Evolutionary conservation across 2,797 vertebrate species (phyloP).

Genomic region (Glyptemys insculpta): DNA sequence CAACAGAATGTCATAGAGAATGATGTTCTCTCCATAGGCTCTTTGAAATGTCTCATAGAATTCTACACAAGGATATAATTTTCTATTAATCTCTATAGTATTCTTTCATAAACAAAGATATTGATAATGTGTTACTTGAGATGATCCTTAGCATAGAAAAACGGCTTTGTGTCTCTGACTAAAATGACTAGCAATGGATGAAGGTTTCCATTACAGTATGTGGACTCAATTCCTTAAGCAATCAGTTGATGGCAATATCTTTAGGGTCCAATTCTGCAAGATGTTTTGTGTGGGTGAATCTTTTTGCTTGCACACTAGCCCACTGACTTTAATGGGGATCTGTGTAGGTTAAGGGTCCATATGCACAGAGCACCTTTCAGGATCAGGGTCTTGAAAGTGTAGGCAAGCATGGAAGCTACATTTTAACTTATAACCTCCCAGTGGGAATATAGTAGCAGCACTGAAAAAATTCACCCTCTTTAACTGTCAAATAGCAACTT

Average conservation of each 20-base stretch:
- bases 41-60: not conserved
- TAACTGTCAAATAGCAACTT: not conserved
- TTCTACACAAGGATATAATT: not conserved
- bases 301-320: not conserved
- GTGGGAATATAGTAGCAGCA: not conserved
- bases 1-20: not conserved
- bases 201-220: not conserved
- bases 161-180: not conserved
- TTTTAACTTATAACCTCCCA: not conserved
- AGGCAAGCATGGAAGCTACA: not conserved
- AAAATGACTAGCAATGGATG: not conserved
- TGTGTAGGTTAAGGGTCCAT: not conserved
- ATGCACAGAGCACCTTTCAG: not conserved
- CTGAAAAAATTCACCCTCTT: not conserved
- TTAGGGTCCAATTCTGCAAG: not conserved
- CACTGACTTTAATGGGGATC: not conserved
- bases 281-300: not conserved
- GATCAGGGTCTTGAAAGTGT: not conserved
- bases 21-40: not conserved
- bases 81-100: not conserved
- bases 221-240: no score
- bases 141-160: not conserved
- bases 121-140: not conserved
- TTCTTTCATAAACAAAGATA: not conserved
- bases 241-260: not conserved